Evolutionary conservation across 2,113 vertebrate genomes (phyloP), one percentile per base, ranked within the genome.

Genomic region (Neodon shergylaensis): DNA sequence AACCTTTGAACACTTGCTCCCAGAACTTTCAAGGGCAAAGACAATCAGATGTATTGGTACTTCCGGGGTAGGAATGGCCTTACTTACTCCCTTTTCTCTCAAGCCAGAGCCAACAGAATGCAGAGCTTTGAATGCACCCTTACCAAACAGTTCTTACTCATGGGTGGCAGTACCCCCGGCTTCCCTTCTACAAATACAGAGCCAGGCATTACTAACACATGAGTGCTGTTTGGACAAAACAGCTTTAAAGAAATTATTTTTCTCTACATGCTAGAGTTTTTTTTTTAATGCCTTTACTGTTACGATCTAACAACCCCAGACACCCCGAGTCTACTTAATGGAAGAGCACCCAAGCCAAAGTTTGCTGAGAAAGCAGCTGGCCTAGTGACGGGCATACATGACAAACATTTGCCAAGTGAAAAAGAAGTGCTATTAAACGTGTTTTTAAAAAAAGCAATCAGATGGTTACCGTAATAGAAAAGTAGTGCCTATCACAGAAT

Each of bases 401-500:
- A 44, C 54, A 54, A 95, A 96, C 76, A 95, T 92, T 79, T 92
- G 77, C 49, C 89, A 93, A 90, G 79, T 97, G 84, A 96, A 87
- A 92, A 81, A 74, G 90, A 97, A 95, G 44, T 74, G 47, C 79
- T 76, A 91, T 81, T 83, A 89, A 86, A 63, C 10, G 1, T 83
- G 24, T 74, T 52, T 47, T 52, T 52, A 16, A 52, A 42, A 21
- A 87, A 36, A 92, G 91, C 44, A 83, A 49, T 47, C 77, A 39
- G 79, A 74, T 70, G 47, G 39, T 92, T 49, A 63, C 39, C 52
- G 92, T 96, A 96, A 95, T 86, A 97, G 96, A 93, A 98, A 98
- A 98, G 98, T 95, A 98, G 97, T 95, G 97, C 97, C 97, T 96
- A 39, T 97, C 96, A 97, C 95, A 98, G 96, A 97, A 98, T 93